These are phyloP conservation scores for Psilopsiagon aymara DNA, from an alignment of 2,113 vertebrate species.

Conservation along the genomic window DNA sequence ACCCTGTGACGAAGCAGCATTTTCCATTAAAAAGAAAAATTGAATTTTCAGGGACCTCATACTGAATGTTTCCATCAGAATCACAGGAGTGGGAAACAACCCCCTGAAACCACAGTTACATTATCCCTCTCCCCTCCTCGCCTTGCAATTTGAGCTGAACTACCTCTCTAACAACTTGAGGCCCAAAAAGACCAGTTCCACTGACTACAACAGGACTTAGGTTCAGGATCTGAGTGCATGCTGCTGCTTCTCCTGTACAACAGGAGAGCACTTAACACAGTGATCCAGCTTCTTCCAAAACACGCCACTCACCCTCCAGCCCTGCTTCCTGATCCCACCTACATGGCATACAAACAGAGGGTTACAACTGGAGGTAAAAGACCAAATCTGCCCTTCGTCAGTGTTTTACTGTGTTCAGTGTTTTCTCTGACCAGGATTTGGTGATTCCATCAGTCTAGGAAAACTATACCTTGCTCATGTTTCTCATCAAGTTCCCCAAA, in stretches of 20 bases:
- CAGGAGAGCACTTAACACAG: background rate
- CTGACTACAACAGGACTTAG: background rate
- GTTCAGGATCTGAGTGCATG: rapidly evolving
- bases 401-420: background rate
- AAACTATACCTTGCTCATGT: background rate
- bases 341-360: background rate
- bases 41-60: background rate
- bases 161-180: background rate
- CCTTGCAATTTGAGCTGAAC: background rate
- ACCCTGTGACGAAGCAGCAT: background rate
- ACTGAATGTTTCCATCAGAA: background rate
- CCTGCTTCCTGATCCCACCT: background rate
- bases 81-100: background rate
- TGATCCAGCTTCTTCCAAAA: background rate
- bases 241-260: rapidly evolving
- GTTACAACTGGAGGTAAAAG: background rate
- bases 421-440: background rate
- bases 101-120: background rate
- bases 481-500: background rate
- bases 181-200: background rate
- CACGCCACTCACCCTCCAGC: background rate
- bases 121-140: background rate
- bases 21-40: slow-evolving; percentile 27
- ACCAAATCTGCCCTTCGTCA: background rate
- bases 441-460: background rate